Base-by-base conservation (phyloP, 2,888 invertebrate genomes). In the Drosophila borealis region DNA sequence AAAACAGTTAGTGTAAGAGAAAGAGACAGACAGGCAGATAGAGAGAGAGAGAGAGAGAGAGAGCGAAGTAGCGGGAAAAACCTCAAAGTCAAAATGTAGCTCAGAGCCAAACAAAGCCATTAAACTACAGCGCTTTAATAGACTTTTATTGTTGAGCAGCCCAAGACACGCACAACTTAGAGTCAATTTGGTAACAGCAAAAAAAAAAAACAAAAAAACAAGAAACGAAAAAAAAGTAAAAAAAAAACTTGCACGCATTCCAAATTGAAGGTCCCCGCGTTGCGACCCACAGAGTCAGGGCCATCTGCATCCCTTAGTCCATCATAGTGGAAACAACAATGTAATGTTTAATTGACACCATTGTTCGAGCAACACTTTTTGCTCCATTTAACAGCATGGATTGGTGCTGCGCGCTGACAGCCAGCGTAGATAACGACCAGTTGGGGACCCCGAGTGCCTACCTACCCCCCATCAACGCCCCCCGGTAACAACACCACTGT, bases 301-400 rank as follows among this genome's bases (percentile, higher is more conserved):
- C 56, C 73, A 76, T 75, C 77, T 75, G 77, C 75, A 75, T 75
- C 75, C 69, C 75, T 59, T 64, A 59, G 63, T 72, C 75, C 63
- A 76, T 75, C 75, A 72, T 69, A 55, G 72, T 75, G 73, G 66
- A 65, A 76, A 80, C 81, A 81, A 81, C 81, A 86, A 87, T 87
- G 88, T 86, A 81, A 81, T 85, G 83, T 88, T 87, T 87, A 90
- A 89, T 90, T 89, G 89, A 85, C 86, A 80, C 81, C 86, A 88
- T 90, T 90, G 89, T 88, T 84, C 83, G 65, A 69, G 76, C 70
- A 83, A 80, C 89, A 80, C 80, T 88, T 89, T 89, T 88, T 86
- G 89, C 83, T 78, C 86, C 87, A 86, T 86, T 86, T 80, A 86
- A 85, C 87, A 82, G 68, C 85, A 82, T 82, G 79, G 82, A 80